Percentiles rank a stretch among this genome's conserved stretches.
phyloP scores from a whole-genome alignment of 2,797 vertebrate genomes.

The Carapus acus region DNA sequence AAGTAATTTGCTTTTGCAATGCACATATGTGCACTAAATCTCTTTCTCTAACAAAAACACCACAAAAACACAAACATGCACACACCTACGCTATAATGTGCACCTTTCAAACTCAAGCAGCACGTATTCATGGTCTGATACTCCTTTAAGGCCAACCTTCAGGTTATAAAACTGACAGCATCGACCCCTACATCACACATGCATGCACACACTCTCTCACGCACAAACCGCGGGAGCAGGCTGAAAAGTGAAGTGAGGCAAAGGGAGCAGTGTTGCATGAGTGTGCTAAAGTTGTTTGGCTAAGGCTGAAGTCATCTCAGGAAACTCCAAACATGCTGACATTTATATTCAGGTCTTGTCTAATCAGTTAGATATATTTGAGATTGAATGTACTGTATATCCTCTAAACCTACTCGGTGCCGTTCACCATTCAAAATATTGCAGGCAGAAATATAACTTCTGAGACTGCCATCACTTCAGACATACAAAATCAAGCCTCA shows the following conservation, averaged over 20 bases:
- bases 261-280: slow-evolving; percentile 37
- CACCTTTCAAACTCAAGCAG: neutral
- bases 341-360: no score
- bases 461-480: slow-evolving; percentile 24
- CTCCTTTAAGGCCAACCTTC: no score
- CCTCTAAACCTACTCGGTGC: slow-evolving; percentile 48
- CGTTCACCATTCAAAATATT: slow-evolving; percentile 41
- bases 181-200: slow-evolving; percentile 12
- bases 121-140: neutral
- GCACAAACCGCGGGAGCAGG: slow-evolving; percentile 47
- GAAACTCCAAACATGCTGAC: slow-evolving; percentile 20
- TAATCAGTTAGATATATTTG: slow-evolving; percentile 17
- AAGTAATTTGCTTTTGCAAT: slow-evolving; percentile 32
- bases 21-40: slow-evolving; percentile 29
- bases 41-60: slow-evolving; percentile 20
- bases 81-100: slow-evolving; percentile 10
- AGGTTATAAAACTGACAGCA: no score
- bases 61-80: slow-evolving; percentile 11
- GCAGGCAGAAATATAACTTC: slow-evolving; percentile 44
- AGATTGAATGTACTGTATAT: slow-evolving; percentile 19
- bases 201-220: slow-evolving; percentile 6
- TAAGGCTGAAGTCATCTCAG: no score
- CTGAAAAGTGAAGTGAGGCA: slow-evolving; percentile 52
- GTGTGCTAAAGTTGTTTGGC: slow-evolving; percentile 24
- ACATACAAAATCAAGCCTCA: neutral